Conservation (phyloP, 2,888 invertebrate genomes). For the Esperia sulphurella region DNA sequence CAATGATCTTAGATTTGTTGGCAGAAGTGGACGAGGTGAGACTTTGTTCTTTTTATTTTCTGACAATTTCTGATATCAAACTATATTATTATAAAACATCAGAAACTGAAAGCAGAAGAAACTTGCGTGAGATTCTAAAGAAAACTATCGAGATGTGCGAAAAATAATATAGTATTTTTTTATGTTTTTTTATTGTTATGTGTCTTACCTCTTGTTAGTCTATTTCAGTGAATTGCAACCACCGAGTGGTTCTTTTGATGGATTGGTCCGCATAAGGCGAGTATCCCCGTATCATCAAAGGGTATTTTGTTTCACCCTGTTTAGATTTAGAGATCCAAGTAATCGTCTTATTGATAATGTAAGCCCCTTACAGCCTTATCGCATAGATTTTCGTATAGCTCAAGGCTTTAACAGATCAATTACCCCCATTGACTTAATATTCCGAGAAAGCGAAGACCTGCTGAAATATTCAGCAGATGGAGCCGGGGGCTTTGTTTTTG, state of each 20-base stretch:
- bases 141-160: too few species aligned
- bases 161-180: too few species aligned
- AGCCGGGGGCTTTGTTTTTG: slow-evolving; percentile 70
- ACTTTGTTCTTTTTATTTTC: too few species aligned
- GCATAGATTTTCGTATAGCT: slow-evolving; percentile 43
- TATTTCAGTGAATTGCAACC: too few species aligned
- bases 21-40: slow-evolving; percentile 96
- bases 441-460: slow-evolving; percentile 69
- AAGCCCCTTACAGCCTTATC: slow-evolving; percentile 49
- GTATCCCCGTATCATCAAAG: not conserved
- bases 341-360: slow-evolving; percentile 14
- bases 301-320: not conserved
- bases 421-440: slow-evolving; percentile 78
- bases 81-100: too few species aligned
- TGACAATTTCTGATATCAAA: too few species aligned
- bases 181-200: too few species aligned
- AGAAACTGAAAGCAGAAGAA: too few species aligned
- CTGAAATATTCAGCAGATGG: slow-evolving; percentile 71
- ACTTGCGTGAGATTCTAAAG: too few species aligned
- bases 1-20: slow-evolving; percentile 97
- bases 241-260: too few species aligned
- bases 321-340: not conserved
- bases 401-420: slow-evolving; percentile 67
- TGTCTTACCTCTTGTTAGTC: too few species aligned
- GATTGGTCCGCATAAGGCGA: too few species aligned